phyloP scores from a whole-genome alignment of 2,797 vertebrate species.

The Austrolebias charrua region DNA sequence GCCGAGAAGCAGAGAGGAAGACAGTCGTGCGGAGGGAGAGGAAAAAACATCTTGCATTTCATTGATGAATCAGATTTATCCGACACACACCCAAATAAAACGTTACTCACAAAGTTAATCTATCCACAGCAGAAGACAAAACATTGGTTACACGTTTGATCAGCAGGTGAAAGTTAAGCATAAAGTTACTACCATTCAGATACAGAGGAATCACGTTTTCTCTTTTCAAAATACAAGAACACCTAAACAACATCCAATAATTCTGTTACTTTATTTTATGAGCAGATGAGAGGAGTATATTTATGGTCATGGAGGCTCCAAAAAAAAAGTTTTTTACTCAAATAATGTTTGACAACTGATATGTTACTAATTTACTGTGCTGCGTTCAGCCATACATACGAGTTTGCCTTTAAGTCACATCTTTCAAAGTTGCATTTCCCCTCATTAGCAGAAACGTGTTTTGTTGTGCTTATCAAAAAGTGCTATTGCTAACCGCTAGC shows the following conservation, averaged over 20 bases:
- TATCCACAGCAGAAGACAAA: slow-evolving; percentile 41
- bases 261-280: slow-evolving; percentile 41
- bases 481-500: slow-evolving; percentile 67
- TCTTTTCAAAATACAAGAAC: slow-evolving; percentile 53
- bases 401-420: slow-evolving; percentile 48
- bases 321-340: slow-evolving; percentile 44
- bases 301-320: slow-evolving; percentile 43
- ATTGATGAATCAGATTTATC: slow-evolving; percentile 50
- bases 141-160: slow-evolving; percentile 40
- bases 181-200: slow-evolving; percentile 65
- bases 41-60: slow-evolving; percentile 31
- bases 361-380: slow-evolving; percentile 45
- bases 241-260: slow-evolving; percentile 60
- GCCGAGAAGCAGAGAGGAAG: slow-evolving; percentile 58
- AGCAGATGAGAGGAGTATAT: slow-evolving; percentile 36
- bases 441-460: slow-evolving; percentile 52
- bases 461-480: slow-evolving; percentile 76
- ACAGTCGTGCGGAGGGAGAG: slow-evolving; percentile 25
- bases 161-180: slow-evolving; percentile 54
- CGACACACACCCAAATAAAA: slow-evolving; percentile 30
- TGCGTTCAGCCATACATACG: slow-evolving; percentile 52
- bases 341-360: slow-evolving; percentile 59
- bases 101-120: slow-evolving; percentile 47
- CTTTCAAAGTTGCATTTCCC: slow-evolving; percentile 43
- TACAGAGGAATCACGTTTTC: slow-evolving; percentile 58